Conservation (phyloP, 2,113 vertebrate species). For the Scatophagus argus region DNA sequence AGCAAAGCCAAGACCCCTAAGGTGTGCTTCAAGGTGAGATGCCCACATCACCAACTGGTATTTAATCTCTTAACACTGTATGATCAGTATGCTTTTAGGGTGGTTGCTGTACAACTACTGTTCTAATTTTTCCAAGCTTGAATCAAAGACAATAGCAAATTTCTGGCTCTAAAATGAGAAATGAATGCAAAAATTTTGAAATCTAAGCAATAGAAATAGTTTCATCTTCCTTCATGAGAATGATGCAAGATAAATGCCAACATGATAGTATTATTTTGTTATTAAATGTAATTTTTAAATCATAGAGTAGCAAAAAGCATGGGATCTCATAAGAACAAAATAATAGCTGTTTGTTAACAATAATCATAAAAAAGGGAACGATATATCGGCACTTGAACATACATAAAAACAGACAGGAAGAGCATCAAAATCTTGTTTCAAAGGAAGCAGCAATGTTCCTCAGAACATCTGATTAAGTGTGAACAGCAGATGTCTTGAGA, state of each 20-base stretch:
- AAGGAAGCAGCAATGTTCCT: constrained; percentile 32
- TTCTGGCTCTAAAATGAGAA: not conserved
- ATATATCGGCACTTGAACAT: constrained; percentile 10
- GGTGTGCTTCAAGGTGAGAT: constrained; percentile 16
- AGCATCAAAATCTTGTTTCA: constrained; percentile 34
- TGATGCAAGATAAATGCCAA: not conserved
- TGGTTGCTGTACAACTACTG: not conserved
- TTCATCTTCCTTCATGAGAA: not conserved
- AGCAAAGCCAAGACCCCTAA: constrained; percentile 20
- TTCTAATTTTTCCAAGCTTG: too few relatives aligned
- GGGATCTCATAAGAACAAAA: not conserved
- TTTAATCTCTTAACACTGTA: not conserved
- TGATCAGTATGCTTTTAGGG: not conserved
- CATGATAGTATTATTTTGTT: not conserved
- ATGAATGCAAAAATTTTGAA: not conserved
- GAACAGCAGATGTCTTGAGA: constrained; percentile 65
- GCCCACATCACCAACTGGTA: constrained; percentile 15
- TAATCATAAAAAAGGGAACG: not conserved
- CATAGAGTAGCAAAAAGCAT: not conserved
- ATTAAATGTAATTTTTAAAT: not conserved
- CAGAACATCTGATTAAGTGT: constrained; percentile 61
- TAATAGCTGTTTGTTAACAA: not conserved
- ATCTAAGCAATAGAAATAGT: not conserved
- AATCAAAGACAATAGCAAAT: not conserved
- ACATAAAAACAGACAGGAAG: constrained; percentile 25